phyloP scores from a whole-genome alignment of 2,797 vertebrate species.

The Pangasius djambal region DNA sequence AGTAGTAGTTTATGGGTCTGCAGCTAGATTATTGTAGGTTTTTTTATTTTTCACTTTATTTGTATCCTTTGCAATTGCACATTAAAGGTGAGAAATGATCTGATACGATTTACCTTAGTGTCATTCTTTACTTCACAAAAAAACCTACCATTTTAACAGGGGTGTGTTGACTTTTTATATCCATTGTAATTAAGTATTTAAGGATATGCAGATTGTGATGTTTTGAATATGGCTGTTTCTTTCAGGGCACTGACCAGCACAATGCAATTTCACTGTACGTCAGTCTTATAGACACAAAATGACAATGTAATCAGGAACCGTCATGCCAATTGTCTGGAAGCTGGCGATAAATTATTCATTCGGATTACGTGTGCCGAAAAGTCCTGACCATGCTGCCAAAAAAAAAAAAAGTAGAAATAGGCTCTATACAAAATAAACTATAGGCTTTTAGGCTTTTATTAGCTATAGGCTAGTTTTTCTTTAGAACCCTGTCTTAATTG shows the following conservation, averaged over 20 bases:
- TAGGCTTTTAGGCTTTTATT: not conserved
- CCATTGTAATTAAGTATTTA: not conserved
- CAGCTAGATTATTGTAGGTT: no score
- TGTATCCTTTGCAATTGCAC: no score
- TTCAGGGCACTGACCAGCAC: not conserved
- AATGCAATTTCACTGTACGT: constrained; percentile 24
- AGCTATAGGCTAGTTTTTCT: not conserved
- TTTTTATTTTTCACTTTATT: no score
- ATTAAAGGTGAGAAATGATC: no score
- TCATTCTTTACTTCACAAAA: no score
- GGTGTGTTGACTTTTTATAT: no score
- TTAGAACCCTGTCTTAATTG: no score
- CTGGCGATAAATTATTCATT: constrained; percentile 27
- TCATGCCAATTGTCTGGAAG: constrained; percentile 12
- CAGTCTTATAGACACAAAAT: constrained; percentile 28
- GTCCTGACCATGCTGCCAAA: not conserved
- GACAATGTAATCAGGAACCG: constrained; percentile 38
- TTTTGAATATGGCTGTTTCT: constrained; percentile 12
- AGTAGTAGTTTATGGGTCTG: no score
- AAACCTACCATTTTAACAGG: no score
- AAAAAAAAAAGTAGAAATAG: not conserved
- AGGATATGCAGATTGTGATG: constrained; percentile 12
- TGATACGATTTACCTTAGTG: no score
- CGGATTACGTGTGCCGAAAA: constrained; percentile 2
- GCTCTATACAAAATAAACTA: not conserved